Conservation (phyloP, 2,797 vertebrate genomes). For the Galaxias olidus region DNA sequence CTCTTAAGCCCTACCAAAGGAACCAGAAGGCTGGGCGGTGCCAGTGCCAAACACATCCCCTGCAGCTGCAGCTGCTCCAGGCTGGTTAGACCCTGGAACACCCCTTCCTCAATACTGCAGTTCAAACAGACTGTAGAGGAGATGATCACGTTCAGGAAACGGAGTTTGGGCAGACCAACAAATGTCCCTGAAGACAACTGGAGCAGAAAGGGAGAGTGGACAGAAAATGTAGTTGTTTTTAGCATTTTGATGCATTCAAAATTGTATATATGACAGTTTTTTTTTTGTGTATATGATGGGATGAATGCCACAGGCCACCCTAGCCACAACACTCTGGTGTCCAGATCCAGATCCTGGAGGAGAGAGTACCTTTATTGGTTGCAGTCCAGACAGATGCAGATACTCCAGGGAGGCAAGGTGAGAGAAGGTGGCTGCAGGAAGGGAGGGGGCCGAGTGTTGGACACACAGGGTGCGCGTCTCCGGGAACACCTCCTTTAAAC, state of each 20-base stretch:
- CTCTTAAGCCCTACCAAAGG: constrained; percentile 17
- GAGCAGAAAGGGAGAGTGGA: not conserved
- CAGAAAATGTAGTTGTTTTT: too few relatives aligned
- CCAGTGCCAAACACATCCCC: constrained; percentile 21
- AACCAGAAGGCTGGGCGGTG: constrained; percentile 17
- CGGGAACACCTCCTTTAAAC: constrained; percentile 25
- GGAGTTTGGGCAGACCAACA: constrained; percentile 29
- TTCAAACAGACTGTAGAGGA: not conserved
- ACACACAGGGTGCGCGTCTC: constrained; percentile 31
- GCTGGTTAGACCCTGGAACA: constrained; percentile 29
- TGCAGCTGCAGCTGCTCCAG: constrained; percentile 21
- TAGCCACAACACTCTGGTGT: too few relatives aligned
- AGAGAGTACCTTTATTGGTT: constrained; percentile 6
- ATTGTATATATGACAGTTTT: too few relatives aligned
- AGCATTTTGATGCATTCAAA: too few relatives aligned
- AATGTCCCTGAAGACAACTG: constrained; percentile 25
- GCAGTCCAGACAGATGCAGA: constrained; percentile 12
- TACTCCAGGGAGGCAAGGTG: constrained; percentile 23
- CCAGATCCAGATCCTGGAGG: too few relatives aligned
- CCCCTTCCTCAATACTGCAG: not conserved
- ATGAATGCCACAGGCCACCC: too few relatives aligned
- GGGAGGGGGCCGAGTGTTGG: not conserved
- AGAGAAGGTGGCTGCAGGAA: constrained; percentile 33
- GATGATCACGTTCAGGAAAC: constrained; percentile 11
- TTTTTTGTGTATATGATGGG: too few relatives aligned